A percentile compares a stretch with the other conserved stretches of the same genome.
Conservation (phyloP, 2,797 vertebrate species). For the Melanotaenia boesemani region DNA sequence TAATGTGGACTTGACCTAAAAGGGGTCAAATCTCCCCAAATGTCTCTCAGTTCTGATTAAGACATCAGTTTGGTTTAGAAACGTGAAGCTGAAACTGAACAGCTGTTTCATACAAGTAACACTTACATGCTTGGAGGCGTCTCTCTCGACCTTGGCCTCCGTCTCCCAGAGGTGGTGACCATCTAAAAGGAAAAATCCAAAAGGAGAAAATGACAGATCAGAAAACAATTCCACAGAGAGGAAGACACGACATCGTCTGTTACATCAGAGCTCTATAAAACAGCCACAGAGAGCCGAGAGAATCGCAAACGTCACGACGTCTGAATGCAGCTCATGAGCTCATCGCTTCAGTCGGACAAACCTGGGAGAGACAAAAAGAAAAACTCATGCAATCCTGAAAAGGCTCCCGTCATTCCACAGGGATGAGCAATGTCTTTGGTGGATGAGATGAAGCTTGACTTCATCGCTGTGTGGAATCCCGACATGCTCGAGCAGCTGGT, state of each 20-base stretch:
- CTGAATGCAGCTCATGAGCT: constrained; percentile 63
- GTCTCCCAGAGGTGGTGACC: constrained; percentile 99
- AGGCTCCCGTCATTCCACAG: constrained; percentile 68
- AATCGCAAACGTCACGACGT: constrained; percentile 54
- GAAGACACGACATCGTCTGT: constrained; percentile 61
- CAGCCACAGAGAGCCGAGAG: constrained; percentile 25
- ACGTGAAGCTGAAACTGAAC: constrained; percentile 8
- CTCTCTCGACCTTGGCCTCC: constrained; percentile 94
- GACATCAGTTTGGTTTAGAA: not conserved
- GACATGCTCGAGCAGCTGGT: constrained; percentile 69
- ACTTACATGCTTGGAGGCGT: constrained; percentile 94
- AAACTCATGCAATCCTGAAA: constrained; percentile 34
- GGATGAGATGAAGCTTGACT: constrained; percentile 71
- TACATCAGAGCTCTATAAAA: constrained; percentile 63
- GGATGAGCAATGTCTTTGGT: constrained; percentile 67
- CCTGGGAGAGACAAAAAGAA: constrained; percentile 61
- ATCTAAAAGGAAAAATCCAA: constrained; percentile 81
- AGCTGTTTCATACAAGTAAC: constrained; percentile 40
- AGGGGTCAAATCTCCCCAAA: no score
- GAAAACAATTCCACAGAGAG: constrained; percentile 23
- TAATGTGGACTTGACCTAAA: not conserved
- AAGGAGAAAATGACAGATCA: not conserved
- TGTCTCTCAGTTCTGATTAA: no score
- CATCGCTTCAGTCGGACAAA: constrained; percentile 50
- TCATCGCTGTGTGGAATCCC: constrained; percentile 66